Evolutionary conservation across 2,113 vertebrate genomes (phyloP), one percentile per base, ranked within the genome.

Genomic region (Stictonetta naevosa): DNA sequence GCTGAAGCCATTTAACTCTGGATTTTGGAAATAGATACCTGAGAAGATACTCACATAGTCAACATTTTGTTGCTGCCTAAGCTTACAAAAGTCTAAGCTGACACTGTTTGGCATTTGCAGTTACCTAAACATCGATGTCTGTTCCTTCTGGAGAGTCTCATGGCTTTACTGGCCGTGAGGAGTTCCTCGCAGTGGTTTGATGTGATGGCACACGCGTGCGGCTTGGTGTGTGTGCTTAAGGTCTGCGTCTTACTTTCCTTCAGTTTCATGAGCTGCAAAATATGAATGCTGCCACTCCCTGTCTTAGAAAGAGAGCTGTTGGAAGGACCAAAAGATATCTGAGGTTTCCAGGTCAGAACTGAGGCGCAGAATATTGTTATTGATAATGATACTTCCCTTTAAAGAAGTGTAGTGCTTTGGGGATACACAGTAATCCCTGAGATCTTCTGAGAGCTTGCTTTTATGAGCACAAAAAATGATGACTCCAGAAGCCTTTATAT

Each of bases 131-230:
- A 4, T 29, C 0, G 0, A 4, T 15, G 6, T 60, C 8, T 48
- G 9, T 29, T 22, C 21, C 4, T 0, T 3, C 11, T 28, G 10
- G 80, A 52, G 25, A 38, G 31, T n/a, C 22, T 60, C 58, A 3
- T 25, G 15, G 40, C 55, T 52, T 83, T 74, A 23, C 83, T 67
- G 66, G 31, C 64, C 52, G 23, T 77, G 36, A 62, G 38, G 56
- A 38, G 9, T 22, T 81, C 40, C 40, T 73, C 1, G 0, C 46
- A 21, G 0, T 38, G 38, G 20, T 72, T 67, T 92, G 46, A 50
- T 8, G 1, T 19, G 50, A 7, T 17, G 31, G 6, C 14, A 4
- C 17, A 40, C 42, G 15, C 2, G 10, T 0, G 2, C 36, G 20
- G 33, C 66, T 14, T 20, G 29, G 16, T 8, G 2, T 13, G 4